Evolutionary conservation across 2,797 vertebrate genomes (phyloP).

Genomic region (Microctenopoma steveboyesi): DNA sequence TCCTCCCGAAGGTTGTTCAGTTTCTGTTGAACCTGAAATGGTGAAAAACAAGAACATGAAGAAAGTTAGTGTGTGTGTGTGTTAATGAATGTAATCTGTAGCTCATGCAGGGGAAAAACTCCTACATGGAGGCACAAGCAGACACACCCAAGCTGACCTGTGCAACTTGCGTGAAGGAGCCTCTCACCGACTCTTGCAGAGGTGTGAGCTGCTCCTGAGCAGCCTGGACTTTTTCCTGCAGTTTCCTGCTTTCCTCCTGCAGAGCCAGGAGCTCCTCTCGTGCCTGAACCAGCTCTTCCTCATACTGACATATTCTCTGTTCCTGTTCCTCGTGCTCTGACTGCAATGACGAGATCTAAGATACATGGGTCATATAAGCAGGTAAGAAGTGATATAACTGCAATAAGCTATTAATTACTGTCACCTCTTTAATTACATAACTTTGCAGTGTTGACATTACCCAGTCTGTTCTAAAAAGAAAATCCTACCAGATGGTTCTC

Average conservation of each 20-base stretch:
- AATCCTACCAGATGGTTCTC: conserved; percentile 89
- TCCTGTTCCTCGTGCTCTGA: conserved; percentile 92
- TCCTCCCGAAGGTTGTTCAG: conserved; percentile 88
- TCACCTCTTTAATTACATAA: neutral
- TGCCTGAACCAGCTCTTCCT: conserved; percentile 92
- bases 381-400: neutral
- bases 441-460: neutral
- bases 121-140: neutral
- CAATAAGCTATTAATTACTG: neutral
- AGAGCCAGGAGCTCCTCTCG: conserved; percentile 90
- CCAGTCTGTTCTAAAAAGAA: neutral
- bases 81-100: neutral
- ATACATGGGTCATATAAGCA: neutral
- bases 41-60: neutral
- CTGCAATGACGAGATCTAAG: conserved; percentile 92
- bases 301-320: conserved; percentile 90
- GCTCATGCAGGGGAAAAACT: neutral
- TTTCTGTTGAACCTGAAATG: conserved; percentile 88
- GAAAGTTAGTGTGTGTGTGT: neutral
- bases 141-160: conserved; percentile 79
- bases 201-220: conserved; percentile 91
- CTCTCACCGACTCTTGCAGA: conserved; percentile 90
- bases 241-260: conserved; percentile 91
- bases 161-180: conserved; percentile 91
- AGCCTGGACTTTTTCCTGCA: conserved; percentile 91